Evolutionary conservation across 2,113 vertebrate genomes (phyloP).

Genomic region (Arothron firmamentum): DNA sequence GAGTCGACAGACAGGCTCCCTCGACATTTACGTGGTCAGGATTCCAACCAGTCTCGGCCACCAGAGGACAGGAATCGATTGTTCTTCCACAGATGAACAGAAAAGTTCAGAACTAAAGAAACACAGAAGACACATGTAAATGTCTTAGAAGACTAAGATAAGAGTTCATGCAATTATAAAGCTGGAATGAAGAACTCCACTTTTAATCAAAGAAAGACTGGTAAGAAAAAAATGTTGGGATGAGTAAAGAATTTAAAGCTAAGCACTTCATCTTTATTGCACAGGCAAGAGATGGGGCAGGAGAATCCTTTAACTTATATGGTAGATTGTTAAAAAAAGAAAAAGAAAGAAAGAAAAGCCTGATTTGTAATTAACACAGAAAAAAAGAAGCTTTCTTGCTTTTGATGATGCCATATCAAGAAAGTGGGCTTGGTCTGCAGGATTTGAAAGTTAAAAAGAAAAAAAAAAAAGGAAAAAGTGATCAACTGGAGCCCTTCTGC

Average conservation of each 20-base stretch:
- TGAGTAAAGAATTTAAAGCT: not conserved
- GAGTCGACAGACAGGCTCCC: constrained; percentile 59
- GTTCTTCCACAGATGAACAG: constrained; percentile 22
- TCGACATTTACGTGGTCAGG: constrained; percentile 39
- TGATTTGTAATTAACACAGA: no score
- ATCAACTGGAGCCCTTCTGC: constrained; percentile 24
- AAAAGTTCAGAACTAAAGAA: not conserved
- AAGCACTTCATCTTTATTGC: no score
- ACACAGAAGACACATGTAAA: no score
- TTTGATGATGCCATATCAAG: constrained; percentile 16
- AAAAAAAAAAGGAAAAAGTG: constrained; percentile 34
- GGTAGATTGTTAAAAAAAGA: no score
- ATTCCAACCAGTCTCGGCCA: constrained; percentile 42
- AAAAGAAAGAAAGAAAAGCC: no score
- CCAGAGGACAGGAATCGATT: constrained; percentile 32
- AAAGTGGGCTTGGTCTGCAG: constrained; percentile 11
- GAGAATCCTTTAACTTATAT: no score
- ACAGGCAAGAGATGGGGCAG: no score
- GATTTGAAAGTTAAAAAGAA: constrained; percentile 10
- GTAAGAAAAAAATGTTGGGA: not conserved
- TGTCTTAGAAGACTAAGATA: no score
- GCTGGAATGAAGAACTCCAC: not conserved
- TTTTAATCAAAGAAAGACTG: not conserved
- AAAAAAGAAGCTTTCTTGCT: constrained; percentile 3
- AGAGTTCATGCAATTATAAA: no score